These are phyloP conservation scores for Oppia nitens DNA, from an alignment of 1,140 invertebrate genomes.

Conservation along the genomic window DNA sequence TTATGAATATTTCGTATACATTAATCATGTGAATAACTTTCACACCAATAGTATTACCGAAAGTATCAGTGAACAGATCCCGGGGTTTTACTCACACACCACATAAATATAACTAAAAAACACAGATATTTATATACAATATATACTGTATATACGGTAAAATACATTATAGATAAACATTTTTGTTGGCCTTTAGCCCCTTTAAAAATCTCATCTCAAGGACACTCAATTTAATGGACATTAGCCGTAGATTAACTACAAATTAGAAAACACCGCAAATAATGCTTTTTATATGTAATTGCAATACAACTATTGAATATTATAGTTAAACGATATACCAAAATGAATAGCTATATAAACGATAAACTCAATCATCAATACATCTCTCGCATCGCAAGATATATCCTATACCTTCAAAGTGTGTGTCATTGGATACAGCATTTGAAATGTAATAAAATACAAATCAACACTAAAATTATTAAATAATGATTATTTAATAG, in stretches of 20 bases:
- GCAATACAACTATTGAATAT: too few relatives aligned
- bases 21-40: too few relatives aligned
- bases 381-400: too few relatives aligned
- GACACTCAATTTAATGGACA: neutral
- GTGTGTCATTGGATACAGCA: too few relatives aligned
- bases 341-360: too few relatives aligned
- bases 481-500: neutral
- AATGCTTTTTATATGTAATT: neutral
- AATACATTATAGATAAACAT: neutral
- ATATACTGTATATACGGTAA: too few relatives aligned
- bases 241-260: neutral
- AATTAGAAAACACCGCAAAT: neutral
- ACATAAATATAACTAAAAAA: neutral
- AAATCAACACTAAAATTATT: neutral
- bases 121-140: neutral
- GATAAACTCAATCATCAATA: too few relatives aligned
- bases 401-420: too few relatives aligned
- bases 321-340: too few relatives aligned
- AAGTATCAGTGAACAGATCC: neutral
- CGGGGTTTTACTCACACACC: too few relatives aligned
- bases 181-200: neutral
- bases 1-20: too few relatives aligned
- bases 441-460: neutral
- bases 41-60: too few relatives aligned
- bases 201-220: neutral